Percentiles rank a stretch among this genome's conserved stretches.
phyloP scores from a whole-genome alignment of 2,797 vertebrate genomes.

The Danio choprae region DNA sequence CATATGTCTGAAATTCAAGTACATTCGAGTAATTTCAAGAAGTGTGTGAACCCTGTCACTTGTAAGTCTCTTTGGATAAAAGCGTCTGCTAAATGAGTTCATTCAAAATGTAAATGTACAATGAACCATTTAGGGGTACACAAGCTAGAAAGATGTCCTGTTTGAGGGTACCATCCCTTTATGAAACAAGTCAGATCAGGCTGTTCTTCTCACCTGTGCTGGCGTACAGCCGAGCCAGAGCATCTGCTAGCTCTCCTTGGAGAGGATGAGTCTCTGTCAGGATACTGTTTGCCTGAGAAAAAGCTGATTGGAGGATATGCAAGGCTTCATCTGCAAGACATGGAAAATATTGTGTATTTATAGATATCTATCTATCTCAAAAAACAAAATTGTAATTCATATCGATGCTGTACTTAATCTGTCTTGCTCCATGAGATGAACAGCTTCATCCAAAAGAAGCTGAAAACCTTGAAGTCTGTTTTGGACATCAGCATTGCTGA shows the following conservation, averaged over 20 bases:
- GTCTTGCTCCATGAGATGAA: constrained; percentile 75
- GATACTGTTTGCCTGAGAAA: constrained; percentile 71
- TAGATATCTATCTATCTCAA: neutral
- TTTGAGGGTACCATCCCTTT: neutral
- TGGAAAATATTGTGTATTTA: neutral
- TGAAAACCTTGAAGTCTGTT: constrained; percentile 74
- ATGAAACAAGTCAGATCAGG: neutral
- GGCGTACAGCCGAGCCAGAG: constrained; percentile 84
- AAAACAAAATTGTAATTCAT: neutral
- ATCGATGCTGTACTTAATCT: constrained; percentile 73
- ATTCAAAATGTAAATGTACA: no score
- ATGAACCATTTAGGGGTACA: neutral
- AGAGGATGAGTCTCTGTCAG: constrained; percentile 82
- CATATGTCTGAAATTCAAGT: no score
- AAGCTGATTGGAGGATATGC: constrained; percentile 73
- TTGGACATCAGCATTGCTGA: constrained; percentile 66
- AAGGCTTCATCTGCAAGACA: constrained; percentile 77
- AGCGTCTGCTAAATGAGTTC: no score
- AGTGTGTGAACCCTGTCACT: no score
- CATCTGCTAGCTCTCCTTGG: constrained; percentile 86
- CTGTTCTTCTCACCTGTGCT: constrained; percentile 78
- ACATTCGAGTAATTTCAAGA: no score
- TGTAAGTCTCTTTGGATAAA: no score
- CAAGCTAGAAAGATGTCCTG: neutral
- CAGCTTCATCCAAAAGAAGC: constrained; percentile 69